Evolutionary conservation across 2,888 invertebrate species (phyloP).

Genomic region (Craniophora ligustri): DNA sequence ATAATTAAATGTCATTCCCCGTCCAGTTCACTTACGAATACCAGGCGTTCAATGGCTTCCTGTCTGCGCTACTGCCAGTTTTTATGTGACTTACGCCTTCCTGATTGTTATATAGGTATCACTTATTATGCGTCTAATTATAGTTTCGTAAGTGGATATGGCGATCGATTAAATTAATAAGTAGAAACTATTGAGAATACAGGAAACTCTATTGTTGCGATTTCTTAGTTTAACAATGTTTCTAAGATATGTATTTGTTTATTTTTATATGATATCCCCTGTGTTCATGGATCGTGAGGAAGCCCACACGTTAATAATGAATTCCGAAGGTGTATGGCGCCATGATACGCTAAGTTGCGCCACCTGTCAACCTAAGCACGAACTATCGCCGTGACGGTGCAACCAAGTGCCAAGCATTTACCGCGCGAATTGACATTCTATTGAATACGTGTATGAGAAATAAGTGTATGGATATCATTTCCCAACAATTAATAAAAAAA

Average conservation of each 20-base stretch:
- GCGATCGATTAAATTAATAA: constrained; percentile 27
- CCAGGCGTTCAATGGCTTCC: constrained; percentile 41
- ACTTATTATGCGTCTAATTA: constrained; percentile 43
- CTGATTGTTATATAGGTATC: constrained; percentile 45
- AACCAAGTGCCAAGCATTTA: constrained; percentile 45
- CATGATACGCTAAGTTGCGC: constrained; percentile 49
- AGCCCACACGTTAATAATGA: constrained; percentile 52
- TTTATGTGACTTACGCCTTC: constrained; percentile 47
- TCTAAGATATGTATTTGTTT: constrained; percentile 10
- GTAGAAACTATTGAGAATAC: constrained; percentile 28
- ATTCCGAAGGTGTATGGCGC: constrained; percentile 55
- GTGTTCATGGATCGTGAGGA: constrained; percentile 40
- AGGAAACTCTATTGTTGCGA: constrained; percentile 16
- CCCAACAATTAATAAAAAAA: too few species aligned
- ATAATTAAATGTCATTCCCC: constrained; percentile 36
- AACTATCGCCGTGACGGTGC: constrained; percentile 44
- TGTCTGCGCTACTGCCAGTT: constrained; percentile 39
- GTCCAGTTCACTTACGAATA: constrained; percentile 29
- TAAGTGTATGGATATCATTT: constrained; percentile 41
- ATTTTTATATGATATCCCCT: too few species aligned
- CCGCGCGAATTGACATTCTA: constrained; percentile 49
- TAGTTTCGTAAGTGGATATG: constrained; percentile 46
- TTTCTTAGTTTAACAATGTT: constrained; percentile 5
- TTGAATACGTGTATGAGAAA: constrained; percentile 44
- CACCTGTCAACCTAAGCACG: constrained; percentile 53